Evolutionary conservation across 1,140 invertebrate species (phyloP).

Genomic region (Eurosta solidaginis): DNA sequence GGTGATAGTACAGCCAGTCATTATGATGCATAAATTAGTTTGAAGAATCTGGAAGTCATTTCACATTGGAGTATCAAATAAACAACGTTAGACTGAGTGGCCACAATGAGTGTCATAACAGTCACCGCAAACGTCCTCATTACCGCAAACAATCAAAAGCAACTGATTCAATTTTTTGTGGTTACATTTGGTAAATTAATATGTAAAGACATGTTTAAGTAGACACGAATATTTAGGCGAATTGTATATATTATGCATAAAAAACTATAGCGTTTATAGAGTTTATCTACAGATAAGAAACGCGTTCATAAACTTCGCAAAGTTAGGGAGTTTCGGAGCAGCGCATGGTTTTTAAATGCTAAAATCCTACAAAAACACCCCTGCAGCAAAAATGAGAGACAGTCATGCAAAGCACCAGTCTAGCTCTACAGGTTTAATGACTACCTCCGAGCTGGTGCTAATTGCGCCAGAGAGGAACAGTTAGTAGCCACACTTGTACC

Average conservation of each 20-base stretch:
- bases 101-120: not conserved
- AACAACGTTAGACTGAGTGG: not conserved
- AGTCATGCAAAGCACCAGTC: too few species aligned
- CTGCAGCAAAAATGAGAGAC: too few species aligned
- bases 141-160: not conserved
- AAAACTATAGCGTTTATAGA: not conserved
- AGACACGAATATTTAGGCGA: not conserved
- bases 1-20: not conserved
- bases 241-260: not conserved
- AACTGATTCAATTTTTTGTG: not conserved
- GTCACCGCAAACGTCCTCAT: not conserved
- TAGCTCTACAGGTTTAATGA: too few species aligned
- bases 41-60: not conserved
- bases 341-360: not conserved
- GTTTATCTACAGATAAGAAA: constrained; percentile 5
- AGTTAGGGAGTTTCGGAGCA: not conserved
- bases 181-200: not conserved
- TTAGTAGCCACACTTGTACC: too few species aligned
- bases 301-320: not conserved
- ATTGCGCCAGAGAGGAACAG: too few species aligned
- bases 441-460: too few species aligned
- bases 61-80: not conserved
- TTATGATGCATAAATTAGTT: not conserved
- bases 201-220: not conserved
- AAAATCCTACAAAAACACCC: not conserved